Evolutionary conservation across 2,888 invertebrate species (phyloP), one percentile per base, ranked within the genome.

Genomic region (Dinocampus coccinellae): DNA sequence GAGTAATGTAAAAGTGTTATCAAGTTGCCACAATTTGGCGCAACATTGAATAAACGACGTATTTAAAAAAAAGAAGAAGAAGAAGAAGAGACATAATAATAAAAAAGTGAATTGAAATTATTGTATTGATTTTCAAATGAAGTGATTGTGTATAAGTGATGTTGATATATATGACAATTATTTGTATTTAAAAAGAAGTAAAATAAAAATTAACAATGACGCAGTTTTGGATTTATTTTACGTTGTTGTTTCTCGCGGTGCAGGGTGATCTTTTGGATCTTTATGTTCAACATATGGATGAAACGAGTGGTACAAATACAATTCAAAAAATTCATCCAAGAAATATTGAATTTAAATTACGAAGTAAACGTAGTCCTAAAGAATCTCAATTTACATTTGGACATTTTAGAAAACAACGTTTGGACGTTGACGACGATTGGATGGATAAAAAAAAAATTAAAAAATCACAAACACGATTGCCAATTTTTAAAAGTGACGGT

Each of bases 221-320:
- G 73, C 58, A 83, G 62, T 69, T 81, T 36, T 73, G 80, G 68
- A 73, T 80, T 26, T 61, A 81, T 13, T 60, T 79, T 60, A 63
- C 78, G 55, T 76, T 82, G 55, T 76, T 82, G 61, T 80, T 81
- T 70, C 34, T 82, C 63, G 76, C 81, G 67, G 79, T 76, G 53
- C 66, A 75, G 29, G 83, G 82, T 53, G 87, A 87, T 72, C 79
- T 87, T 4, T 47, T 87, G 74, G 87, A 87, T 67, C 82, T 87
- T 6, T 87, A 87, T 72, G 87, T 87, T 22, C 83, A 87, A 69
- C 86, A 87, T 80, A 87, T 87, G 87, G 87, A 87, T 76, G 85
- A 87, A 70, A 83, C 83, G 4, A 87, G 86, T 86, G 80, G 77
- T 24, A 83, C 85, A 2, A 22, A 77, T 29, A 69, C 76, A 16